Conservation (phyloP, 2,113 vertebrate species). For the Indicator indicator region DNA sequence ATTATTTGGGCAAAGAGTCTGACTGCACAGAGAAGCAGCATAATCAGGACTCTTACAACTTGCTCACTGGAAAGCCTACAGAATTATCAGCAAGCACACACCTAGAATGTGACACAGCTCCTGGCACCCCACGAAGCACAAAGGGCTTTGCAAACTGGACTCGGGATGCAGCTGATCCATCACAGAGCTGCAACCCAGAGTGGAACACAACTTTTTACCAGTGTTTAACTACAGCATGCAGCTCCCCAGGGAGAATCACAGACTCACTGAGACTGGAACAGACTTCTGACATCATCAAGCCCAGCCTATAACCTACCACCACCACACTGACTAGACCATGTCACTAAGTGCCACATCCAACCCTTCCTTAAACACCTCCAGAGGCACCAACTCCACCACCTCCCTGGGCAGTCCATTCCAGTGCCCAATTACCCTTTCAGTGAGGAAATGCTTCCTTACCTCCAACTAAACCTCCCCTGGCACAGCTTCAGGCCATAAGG, state of each 20-base stretch:
- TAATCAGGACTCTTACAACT: not conserved
- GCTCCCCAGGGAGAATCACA: not conserved
- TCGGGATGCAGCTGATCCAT: not conserved
- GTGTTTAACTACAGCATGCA: not conserved
- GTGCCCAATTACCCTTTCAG: too few relatives aligned
- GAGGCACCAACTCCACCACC: too few relatives aligned
- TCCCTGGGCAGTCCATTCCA: too few relatives aligned
- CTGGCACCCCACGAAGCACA: not conserved
- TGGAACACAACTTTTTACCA: not conserved
- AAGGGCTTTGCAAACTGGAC: constrained; percentile 4
- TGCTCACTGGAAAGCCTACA: constrained; percentile 6
- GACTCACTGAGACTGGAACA: too few relatives aligned
- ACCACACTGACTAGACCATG: too few relatives aligned
- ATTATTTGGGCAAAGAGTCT: not conserved
- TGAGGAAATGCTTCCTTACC: too few relatives aligned
- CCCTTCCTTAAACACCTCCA: too few relatives aligned
- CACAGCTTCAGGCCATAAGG: too few relatives aligned
- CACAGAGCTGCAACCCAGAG: not conserved
- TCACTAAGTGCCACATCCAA: too few relatives aligned
- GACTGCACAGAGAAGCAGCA: not conserved
- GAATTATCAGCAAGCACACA: constrained; percentile 24
- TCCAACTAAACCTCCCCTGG: too few relatives aligned
- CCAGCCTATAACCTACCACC: too few relatives aligned
- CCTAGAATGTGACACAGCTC: not conserved
- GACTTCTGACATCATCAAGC: too few relatives aligned